Evolutionary conservation across 2,797 vertebrate species (phyloP), one percentile per base, ranked within the genome.

Genomic region (Spinus pinus): DNA sequence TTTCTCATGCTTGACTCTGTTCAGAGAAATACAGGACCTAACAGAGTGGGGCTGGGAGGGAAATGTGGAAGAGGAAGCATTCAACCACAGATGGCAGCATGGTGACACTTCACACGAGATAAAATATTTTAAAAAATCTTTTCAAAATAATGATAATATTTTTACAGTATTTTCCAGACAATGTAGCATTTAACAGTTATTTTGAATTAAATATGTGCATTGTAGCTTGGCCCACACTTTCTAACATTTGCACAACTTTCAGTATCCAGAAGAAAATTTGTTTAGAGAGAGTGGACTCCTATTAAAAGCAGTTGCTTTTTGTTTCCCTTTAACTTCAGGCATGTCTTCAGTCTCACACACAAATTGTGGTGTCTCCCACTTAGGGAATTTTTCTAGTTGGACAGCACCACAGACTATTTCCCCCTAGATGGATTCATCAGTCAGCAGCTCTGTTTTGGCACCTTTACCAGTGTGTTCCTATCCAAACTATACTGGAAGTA

Each of bases 81-180:
- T 81, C 53, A 44, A 14, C 33, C 10, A 6, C 49, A 50, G 30
- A 18, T 16, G n/a, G 44, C 31, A 46, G 53, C 0, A 0, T 41
- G 56, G 19, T 0, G 0, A 42, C 5, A 9, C 30, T 70, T 87
- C 53, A 35, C 15, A 9, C 4, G 14, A 70, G 22, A 5, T 80
- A 58, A 79, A 88, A 70, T 31, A 42, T 4, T 7, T 8, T 4
- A 1, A 0, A 35, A 27, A 33, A 53, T 6, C 0, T 58, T 49
- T 62, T 58, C 13, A 2, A 80, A 77, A 53, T 25, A 66, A 51
- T 41, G 4, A 13, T 31, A 0, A 6, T 33, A 6, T 72, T 79
- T 81, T 79, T 65, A n/a, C n/a, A 58, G 30, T 47, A 28, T 31
- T 65, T 81, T 61, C 7, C 47, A 65, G 24, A n/a, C 69, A 70